Evolutionary conservation across 1,140 invertebrate genomes (phyloP), one percentile per base, ranked within the genome.

Genomic region (Sinella curviseta): DNA sequence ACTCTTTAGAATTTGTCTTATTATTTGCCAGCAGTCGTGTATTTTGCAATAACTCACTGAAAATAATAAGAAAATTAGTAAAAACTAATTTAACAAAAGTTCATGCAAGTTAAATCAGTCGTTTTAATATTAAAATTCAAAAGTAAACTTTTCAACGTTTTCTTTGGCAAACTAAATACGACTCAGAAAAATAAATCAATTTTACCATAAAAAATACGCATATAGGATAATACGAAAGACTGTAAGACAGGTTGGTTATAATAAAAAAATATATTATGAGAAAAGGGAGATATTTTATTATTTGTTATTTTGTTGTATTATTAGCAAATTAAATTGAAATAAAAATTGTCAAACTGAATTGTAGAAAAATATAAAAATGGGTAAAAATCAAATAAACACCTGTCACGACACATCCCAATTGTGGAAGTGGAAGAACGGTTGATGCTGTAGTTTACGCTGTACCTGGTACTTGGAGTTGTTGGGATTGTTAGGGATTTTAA

Each of bases 331-430:
- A n/a, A n/a, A n/a, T n/a, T n/a, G n/a, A n/a, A n/a, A n/a, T n/a
- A n/a, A n/a, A n/a, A n/a, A n/a, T n/a, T n/a, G n/a, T n/a, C n/a
- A n/a, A n/a, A n/a, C n/a, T n/a, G n/a, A n/a, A 48, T 48, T 48
- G 20, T 12, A 48, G 20, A 48, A 12, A 48, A 48, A 48, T 20
- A 12, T 24, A 54, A 79, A 78, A 54, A 76, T 31, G 65, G 65
- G 65, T 70, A 70, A 70, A 70, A 70, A 70, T 70, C 31, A 73
- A 78, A 70, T 79, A 78, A 76, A 80, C 48, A 83, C 82, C 82
- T 83, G 77, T 83, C 82, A 73, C 82, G 78, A 78, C 79, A 81
- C 82, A 83, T 83, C 76, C 82, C 82, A 77, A 82, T 78, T 24
- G 82, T 82, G 36, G 81, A 79, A 78, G 76, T 77, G 48, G 77